phyloP scores from a whole-genome alignment of 2,888 invertebrate genomes.

The Lasioglossum leucozonium region DNA sequence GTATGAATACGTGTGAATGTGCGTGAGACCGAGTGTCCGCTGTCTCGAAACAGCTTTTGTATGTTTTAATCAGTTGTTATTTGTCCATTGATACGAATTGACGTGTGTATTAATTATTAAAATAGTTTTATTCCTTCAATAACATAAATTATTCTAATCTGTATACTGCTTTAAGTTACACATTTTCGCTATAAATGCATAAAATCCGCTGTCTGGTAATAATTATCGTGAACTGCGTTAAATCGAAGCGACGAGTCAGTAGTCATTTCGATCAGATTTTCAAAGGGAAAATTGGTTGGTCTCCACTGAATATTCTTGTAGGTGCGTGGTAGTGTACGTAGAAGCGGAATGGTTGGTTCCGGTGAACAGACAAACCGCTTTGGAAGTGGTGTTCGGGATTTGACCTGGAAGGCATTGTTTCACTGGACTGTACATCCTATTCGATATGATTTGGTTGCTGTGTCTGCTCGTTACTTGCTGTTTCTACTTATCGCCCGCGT shows the following conservation, averaged over 20 bases:
- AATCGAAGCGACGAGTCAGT: not conserved
- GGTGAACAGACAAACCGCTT: not conserved
- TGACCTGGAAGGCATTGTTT: conserved; percentile 8
- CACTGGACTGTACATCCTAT: conserved; percentile 6
- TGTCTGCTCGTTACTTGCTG: conserved; percentile 4
- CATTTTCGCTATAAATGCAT: no score
- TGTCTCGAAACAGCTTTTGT: no score
- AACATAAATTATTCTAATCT: no score
- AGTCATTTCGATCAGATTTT: not conserved
- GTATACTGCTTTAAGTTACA: no score
- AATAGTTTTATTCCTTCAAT: no score
- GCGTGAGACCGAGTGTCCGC: no score
- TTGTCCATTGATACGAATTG: no score
- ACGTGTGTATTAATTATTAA: no score
- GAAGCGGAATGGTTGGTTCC: not conserved
- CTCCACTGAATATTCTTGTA: not conserved
- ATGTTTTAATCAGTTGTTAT: no score
- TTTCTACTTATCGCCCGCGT: not conserved
- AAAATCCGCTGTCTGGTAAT: no score
- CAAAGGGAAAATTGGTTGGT: conserved; percentile 2
- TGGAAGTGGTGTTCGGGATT: not conserved
- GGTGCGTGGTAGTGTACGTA: not conserved
- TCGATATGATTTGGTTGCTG: not conserved
- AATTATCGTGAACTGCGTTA: no score
- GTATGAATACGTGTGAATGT: no score